Evolutionary conservation across 2,888 invertebrate species (phyloP), one percentile per base, ranked within the genome.

Genomic region (Caenorhabditis sulstoni): DNA sequence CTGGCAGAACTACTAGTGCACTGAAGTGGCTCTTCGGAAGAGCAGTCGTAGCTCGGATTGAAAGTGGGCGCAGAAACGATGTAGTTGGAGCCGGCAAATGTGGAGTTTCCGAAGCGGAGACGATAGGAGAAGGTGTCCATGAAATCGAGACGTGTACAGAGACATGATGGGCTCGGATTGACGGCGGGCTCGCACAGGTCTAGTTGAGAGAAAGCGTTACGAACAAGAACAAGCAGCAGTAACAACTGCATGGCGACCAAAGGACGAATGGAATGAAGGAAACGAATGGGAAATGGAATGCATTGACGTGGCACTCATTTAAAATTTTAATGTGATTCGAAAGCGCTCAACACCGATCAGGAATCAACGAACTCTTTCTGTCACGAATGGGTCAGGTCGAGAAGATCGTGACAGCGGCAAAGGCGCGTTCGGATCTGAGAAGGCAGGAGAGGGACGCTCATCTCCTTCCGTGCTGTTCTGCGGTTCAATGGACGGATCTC

Each of bases 121-220:
- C 68, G 68, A 14, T 35, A 68, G 1, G 68, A 68, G 37, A 41
- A 68, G 16, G 68, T 68, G 61, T 68, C 68, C 61, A 68, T 61
- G 53, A 68, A 68, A 23, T 68, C 68, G 16, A 68, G 61, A 45
- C 68, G 68, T 22, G 68, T 68, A 35, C 68, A 68, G n/a, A 68
- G 68, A 22, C 68, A 68, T 2, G 59, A 44, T 9, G 68, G 68
- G 16, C 41, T 41, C 0, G 68, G 68, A 12, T 52, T n/a, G 3
- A 61, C 59, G 16, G 59, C 41, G 9, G 68, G 68, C 18, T 68
- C 68, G 22, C 68, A 68, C 4, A 68, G 41, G 14, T 68, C 68
- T 14, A 53, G 5, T 61, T 68, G 68, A 5, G 68, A 14, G 44
- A n/a, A 45, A n/a, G 35, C 29, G 5, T 7, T 8, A 18, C 12